Evolutionary conservation across 53 echinoderm and acorn worm genomes (phyloP), one percentile per base, ranked within the genome.

Genomic region (Echinarachnius parma): DNA sequence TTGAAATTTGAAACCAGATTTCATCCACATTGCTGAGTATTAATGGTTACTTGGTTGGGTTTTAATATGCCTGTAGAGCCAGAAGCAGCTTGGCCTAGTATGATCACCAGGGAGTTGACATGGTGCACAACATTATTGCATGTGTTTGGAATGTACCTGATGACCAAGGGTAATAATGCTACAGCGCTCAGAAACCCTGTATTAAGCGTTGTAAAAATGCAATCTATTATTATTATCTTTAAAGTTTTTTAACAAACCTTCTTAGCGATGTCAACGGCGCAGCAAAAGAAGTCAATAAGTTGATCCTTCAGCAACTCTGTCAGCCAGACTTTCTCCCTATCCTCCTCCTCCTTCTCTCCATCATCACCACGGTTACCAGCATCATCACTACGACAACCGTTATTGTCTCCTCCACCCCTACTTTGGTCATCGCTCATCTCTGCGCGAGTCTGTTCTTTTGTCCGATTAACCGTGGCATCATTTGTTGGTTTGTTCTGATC

Each of bases 311-410:
- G 44, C 2, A 72, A 44, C 16, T 72, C 74, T 0, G 74, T 72
- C 44, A 72, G 37, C 74, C 74, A 72, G 5, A 72, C 57, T 15
- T 72, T 64, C 52, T 78, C 78, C 24, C 39, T 42, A 27, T 78
- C 78, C 46, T 77, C 77, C 30, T 84, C 78, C 9, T 71, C 78
- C 37, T 66, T 61, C 9, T 77, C 59, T 3, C 27, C 65, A 0
- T 64, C 60, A 4, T 57, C 28, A 9, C 64, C 65, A 4, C 50
- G 29, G 5, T 25, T 16, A 25, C 19, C 44, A 25, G 35, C 29
- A 13, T 21, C 48, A 23, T 34, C 75, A 18, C 47, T 45, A 28
- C 46, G 30, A 28, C 39, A 11, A 68, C 50, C 34, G 21, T n/a
- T n/a, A n/a, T 34, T 35, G 0, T 29, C 67, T 49, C 29, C 28